These are phyloP conservation scores for Australoheros scitulus DNA, from an alignment of 2,113 vertebrate genomes.

Conservation along the genomic window DNA sequence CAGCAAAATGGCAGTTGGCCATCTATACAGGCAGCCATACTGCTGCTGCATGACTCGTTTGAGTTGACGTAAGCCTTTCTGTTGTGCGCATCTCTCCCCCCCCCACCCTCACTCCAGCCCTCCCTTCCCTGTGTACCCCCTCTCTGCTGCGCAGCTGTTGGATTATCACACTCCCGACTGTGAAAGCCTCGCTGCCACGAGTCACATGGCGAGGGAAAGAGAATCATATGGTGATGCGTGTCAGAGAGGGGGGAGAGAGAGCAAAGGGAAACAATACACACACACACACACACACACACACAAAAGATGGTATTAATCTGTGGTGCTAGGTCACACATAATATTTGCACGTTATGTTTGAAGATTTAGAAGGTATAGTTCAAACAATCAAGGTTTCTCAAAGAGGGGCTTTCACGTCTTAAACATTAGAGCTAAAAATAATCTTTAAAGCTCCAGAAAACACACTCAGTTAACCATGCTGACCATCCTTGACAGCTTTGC, in stretches of 20 bases:
- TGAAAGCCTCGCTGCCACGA: constrained; percentile 51
- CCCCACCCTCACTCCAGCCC: background rate
- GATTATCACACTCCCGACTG: constrained; percentile 63
- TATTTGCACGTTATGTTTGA: background rate
- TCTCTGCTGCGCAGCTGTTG: constrained; percentile 70
- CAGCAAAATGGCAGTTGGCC: constrained; percentile 55
- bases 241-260: background rate
- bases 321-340: background rate
- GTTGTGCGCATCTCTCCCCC: constrained; percentile 10
- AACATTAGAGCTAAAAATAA: background rate
- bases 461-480: background rate
- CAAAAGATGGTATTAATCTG: background rate
- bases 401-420: background rate
- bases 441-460: background rate
- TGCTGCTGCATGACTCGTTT: constrained; percentile 57
- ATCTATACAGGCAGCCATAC: constrained; percentile 41
- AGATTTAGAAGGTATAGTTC: background rate
- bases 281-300: background rate
- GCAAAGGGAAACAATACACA: background rate
- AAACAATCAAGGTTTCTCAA: background rate
- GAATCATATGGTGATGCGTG: constrained; percentile 30
- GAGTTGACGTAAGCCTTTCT: constrained; percentile 70
- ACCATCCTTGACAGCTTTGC: background rate
- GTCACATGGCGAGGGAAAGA: constrained; percentile 47
- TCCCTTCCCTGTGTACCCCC: constrained; percentile 12